Conservation (phyloP, 1,140 invertebrate species). For the Palaemon carinicauda region DNA sequence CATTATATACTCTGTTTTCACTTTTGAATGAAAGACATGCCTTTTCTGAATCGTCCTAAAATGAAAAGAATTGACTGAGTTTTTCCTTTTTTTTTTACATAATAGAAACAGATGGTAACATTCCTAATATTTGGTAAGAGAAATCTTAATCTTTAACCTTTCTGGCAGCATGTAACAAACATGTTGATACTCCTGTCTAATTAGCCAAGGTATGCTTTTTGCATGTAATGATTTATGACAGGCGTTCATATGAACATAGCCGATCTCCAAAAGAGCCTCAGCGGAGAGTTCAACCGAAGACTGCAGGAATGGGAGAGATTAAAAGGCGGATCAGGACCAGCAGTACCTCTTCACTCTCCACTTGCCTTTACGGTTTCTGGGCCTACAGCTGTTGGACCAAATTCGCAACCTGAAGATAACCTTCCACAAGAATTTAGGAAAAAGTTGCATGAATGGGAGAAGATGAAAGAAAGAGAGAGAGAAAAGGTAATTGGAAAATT, state of each 20-base stretch:
- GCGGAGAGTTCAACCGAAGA: slow-evolving; percentile 77
- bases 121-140: too few relatives aligned
- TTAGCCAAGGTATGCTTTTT: not conserved
- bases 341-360: slow-evolving; percentile 63
- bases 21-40: too few relatives aligned
- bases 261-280: slow-evolving; percentile 74
- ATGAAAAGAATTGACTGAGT: too few relatives aligned
- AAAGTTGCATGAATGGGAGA: slow-evolving; percentile 85
- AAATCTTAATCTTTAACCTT: not conserved
- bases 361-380: slow-evolving; percentile 75
- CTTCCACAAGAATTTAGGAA: slow-evolving; percentile 80
- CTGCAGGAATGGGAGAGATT: slow-evolving; percentile 76
- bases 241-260: slow-evolving; percentile 63
- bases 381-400: slow-evolving; percentile 72
- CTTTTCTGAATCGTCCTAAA: too few relatives aligned
- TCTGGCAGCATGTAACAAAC: not conserved
- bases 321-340: slow-evolving; percentile 64
- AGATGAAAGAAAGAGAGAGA: slow-evolving; percentile 71
- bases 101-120: too few relatives aligned
- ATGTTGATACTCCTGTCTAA: not conserved
- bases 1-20: too few relatives aligned
- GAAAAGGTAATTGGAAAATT: slow-evolving; percentile 7
- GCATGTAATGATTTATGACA: not conserved
- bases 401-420: slow-evolving; percentile 69
- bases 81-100: too few relatives aligned